Conservation (phyloP, 2,797 vertebrate species). For the Kryptopterus vitreolus region DNA sequence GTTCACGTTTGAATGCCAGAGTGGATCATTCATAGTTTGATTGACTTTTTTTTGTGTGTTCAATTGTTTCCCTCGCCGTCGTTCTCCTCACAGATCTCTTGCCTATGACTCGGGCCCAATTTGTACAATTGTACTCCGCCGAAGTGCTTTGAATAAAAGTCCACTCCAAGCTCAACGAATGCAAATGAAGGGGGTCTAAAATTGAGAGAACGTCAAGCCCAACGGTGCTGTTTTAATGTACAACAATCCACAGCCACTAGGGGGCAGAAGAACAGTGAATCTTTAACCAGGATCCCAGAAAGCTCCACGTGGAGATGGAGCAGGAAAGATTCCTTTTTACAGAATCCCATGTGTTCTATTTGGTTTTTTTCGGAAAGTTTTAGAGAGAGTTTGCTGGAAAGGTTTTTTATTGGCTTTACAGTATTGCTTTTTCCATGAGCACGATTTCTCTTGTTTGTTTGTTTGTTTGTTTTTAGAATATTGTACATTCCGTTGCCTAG, state of each 20-base stretch:
- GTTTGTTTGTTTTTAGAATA: neutral
- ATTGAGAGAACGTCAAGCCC: neutral
- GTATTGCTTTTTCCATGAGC: neutral
- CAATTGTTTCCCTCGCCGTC: neutral
- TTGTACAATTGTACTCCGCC: neutral
- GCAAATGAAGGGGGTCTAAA: neutral
- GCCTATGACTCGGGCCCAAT: neutral
- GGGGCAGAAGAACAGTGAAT: slow-evolving; percentile 16
- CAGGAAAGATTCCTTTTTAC: neutral
- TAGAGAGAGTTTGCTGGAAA: neutral
- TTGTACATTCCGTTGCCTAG: neutral
- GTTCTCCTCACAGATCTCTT: neutral
- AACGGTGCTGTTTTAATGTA: neutral
- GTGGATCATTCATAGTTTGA: neutral
- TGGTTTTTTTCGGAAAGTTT: neutral
- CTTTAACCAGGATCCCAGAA: neutral
- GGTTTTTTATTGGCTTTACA: neutral
- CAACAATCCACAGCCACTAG: slow-evolving; percentile 16
- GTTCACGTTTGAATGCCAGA: neutral
- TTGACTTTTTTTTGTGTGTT: neutral
- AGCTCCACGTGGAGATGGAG: no score
- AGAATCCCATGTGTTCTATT: neutral
- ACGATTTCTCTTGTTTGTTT: neutral
- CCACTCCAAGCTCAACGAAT: neutral
- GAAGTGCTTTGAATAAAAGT: neutral